phyloP scores from a whole-genome alignment of 92 coral and sea anemone genomes.

The Montipora capitata region DNA sequence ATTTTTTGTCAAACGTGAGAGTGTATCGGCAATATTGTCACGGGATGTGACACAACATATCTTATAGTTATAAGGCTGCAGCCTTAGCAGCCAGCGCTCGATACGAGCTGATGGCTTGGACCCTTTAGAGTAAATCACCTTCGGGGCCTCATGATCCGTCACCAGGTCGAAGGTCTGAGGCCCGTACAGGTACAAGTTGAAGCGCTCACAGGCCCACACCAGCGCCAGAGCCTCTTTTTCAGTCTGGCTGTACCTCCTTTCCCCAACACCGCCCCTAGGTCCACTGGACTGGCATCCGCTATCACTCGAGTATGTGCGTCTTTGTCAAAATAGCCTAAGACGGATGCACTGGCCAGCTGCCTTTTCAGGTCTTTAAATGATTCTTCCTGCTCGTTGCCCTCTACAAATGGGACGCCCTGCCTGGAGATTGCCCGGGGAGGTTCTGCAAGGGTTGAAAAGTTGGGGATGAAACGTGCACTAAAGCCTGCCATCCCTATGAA shows the following conservation, averaged over 20 bases:
- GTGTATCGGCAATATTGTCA: too few relatives aligned
- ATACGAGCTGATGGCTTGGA: too few relatives aligned
- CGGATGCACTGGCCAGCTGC: slow-evolving; percentile 2
- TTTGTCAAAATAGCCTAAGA: neutral
- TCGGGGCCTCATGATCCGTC: neutral
- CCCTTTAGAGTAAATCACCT: neutral
- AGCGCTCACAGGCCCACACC: slow-evolving; percentile 3
- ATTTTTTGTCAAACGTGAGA: neutral
- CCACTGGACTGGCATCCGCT: neutral
- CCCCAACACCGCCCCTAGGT: neutral
- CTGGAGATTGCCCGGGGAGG: too few relatives aligned
- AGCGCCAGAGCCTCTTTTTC: neutral
- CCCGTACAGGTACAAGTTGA: neutral
- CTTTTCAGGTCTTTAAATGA: neutral
- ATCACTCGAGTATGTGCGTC: neutral
- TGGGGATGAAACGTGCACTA: too few relatives aligned
- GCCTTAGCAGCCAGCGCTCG: too few relatives aligned
- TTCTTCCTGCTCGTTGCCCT: neutral
- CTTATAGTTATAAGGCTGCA: too few relatives aligned
- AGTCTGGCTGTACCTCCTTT: neutral
- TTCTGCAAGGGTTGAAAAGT: too few relatives aligned
- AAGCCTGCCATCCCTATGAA: too few relatives aligned
- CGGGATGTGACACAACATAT: too few relatives aligned
- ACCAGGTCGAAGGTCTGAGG: neutral
- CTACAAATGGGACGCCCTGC: neutral